Evolutionary conservation across 2,888 invertebrate genomes (phyloP), one percentile per base, ranked within the genome.

Genomic region (Drosophila falleni): DNA sequence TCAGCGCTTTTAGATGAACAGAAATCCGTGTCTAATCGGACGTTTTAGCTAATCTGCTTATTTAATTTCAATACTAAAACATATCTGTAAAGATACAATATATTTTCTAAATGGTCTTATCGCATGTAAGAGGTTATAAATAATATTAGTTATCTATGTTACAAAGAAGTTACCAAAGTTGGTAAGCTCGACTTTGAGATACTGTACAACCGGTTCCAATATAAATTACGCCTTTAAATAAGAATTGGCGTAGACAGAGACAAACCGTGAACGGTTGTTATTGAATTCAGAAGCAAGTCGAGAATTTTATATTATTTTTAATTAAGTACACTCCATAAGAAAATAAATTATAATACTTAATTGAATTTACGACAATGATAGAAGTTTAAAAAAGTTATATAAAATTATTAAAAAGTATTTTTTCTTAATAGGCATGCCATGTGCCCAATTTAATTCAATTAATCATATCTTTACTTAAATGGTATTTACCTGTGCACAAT

Each of bases 401-500:
- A 16, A 35, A 37, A 56, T 13, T 42, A 31, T 29, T 29, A 19
- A 35, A 29, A 23, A 23, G 23, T 50, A 31, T 35, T 10, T 29
- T 31, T 15, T 47, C 29, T 15, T 15, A 10, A 19, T n/a, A 47
- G 58, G 53, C 53, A 53, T 71, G 41, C 31, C 44, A 42, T 42
- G 19, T 62, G 53, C 71, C 71, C 41, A 46, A 50, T 61, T 15
- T 39, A 13, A 11, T 19, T 13, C 11, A 62, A 42, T 47, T 29
- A 29, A 16, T 29, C 6, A 4, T 29, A 29, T 35, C 13, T 41
- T 39, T 13, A 23, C 1, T 13, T 5, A 31, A 29, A 26, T 49
- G n/a, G 11, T 6, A 77, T 84, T 93, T 95, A 98, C 98, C 98
- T 90, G 95, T 99, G 98, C 66, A 98, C 97, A 89, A 96, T 96